Evolutionary conservation across 2,113 vertebrate species (phyloP).

Genomic region (Rhynchopsitta pachyrhyncha): DNA sequence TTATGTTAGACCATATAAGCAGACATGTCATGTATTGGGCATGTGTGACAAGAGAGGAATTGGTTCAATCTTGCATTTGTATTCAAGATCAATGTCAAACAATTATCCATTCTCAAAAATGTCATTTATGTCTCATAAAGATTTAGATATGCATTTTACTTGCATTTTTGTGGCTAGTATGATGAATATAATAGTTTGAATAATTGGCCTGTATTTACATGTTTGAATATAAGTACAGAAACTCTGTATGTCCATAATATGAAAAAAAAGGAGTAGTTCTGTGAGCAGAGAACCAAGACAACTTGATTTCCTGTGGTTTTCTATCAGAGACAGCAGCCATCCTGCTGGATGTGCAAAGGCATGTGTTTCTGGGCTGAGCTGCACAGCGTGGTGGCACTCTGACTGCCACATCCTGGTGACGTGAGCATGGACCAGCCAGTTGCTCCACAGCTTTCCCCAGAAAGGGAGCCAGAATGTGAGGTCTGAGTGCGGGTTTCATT

Average conservation of each 20-base stretch:
- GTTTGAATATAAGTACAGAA: background rate
- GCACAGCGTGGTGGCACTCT: background rate
- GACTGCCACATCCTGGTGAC: background rate
- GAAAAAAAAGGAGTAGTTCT: background rate
- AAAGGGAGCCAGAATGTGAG: background rate
- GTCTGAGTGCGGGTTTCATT: background rate
- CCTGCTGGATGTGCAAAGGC: background rate
- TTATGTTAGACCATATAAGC: background rate
- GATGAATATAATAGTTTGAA: background rate
- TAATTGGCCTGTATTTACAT: background rate
- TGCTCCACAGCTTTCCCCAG: background rate
- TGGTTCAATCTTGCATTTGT: background rate
- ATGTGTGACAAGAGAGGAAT: background rate
- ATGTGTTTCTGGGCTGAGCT: background rate
- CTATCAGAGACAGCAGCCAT: background rate
- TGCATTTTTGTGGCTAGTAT: background rate
- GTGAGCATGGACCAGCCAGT: background rate
- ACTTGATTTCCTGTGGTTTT: background rate
- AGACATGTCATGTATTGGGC: background rate
- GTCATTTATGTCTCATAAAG: background rate
- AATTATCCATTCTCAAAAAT: background rate
- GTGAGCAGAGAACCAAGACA: background rate
- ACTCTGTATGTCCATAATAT: background rate
- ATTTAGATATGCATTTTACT: background rate
- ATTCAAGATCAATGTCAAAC: background rate